phyloP scores from a whole-genome alignment of 2,888 invertebrate species.

The Scaptomyza flava region DNA sequence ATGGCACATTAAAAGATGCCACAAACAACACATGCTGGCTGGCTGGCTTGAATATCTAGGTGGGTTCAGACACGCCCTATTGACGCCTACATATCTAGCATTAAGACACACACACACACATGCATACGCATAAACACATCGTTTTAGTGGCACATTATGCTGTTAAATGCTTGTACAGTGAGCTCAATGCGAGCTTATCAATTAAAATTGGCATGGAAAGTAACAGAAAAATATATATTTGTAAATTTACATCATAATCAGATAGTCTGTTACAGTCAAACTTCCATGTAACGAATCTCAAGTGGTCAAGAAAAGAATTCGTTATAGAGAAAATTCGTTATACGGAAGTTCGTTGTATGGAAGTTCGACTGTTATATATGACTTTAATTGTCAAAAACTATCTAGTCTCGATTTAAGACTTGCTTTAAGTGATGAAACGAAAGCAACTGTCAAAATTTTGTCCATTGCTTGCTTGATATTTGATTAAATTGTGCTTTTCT shows the following conservation, averaged over 20 bases:
- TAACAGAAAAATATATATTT: not conserved
- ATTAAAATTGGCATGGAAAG: conserved; percentile 1
- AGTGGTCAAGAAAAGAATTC: no score
- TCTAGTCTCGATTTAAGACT: not conserved
- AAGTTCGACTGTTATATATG: no score
- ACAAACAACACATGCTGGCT: conserved; percentile 45
- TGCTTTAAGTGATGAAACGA: not conserved
- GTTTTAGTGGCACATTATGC: conserved; percentile 18
- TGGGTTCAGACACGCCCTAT: conserved; percentile 26
- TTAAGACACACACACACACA: conserved; percentile 12
- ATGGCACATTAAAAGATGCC: conserved; percentile 68
- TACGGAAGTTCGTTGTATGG: no score
- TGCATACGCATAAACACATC: conserved; percentile 2
- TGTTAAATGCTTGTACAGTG: conserved; percentile 22
- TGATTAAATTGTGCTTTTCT: no score
- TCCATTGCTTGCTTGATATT: no score
- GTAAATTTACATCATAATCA: no score
- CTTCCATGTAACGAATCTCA: no score
- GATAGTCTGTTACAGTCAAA: no score
- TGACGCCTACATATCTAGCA: conserved; percentile 34
- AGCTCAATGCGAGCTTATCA: not conserved
- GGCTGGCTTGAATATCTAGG: conserved; percentile 34
- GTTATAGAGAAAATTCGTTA: no score
- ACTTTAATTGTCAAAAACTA: no score
- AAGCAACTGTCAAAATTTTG: not conserved